These are phyloP conservation scores for Galbula dea DNA, from an alignment of 2,113 vertebrate genomes.

Conservation along the genomic window DNA sequence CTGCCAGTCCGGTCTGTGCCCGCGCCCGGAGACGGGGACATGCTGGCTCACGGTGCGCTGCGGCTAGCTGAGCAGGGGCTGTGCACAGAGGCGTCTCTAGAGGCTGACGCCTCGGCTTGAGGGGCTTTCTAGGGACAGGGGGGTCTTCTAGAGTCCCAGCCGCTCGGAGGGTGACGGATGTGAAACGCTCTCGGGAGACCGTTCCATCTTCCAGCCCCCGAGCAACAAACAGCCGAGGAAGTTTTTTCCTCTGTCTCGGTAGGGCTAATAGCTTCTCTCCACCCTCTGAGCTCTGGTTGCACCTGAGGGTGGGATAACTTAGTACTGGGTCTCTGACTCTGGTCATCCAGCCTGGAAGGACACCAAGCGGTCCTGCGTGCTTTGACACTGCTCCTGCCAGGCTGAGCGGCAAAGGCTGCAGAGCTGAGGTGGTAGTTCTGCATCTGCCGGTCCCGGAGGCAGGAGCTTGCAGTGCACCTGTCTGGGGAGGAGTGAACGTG, in stretches of 20 bases:
- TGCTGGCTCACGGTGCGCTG: neutral
- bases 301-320: neutral
- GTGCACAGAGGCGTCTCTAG: neutral
- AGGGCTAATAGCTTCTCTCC: neutral
- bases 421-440: neutral
- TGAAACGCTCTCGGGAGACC: neutral
- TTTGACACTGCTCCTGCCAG: neutral
- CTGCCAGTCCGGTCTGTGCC: neutral
- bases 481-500: neutral
- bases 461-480: neutral
- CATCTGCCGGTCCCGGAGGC: neutral
- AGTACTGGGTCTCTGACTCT: neutral
- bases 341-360: neutral
- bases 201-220: neutral
- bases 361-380: neutral
- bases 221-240: slow-evolving; percentile 16
- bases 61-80: neutral
- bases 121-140: neutral
- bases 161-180: neutral
- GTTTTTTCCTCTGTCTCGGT: neutral
- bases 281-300: neutral
- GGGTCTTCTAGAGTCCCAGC: neutral
- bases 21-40: neutral
- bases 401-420: neutral
- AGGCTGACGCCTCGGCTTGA: neutral